Conservation (phyloP, 92 coral and sea anemone species). For the Isaurus tuberculatus region DNA sequence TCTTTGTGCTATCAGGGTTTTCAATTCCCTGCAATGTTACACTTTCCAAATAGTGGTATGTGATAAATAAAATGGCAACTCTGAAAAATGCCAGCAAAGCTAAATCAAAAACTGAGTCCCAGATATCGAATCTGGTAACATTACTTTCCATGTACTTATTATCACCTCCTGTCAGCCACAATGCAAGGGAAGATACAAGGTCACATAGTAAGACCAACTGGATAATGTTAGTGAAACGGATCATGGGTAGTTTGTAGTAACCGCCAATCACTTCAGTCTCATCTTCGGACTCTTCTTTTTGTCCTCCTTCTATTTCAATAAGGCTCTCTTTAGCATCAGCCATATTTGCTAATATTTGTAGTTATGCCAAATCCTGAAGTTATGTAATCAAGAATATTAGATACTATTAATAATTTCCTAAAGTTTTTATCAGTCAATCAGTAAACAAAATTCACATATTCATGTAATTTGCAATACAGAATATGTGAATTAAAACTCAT, state of each 20-base stretch:
- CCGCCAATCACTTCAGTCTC: constrained; percentile 7
- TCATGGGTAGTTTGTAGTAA: constrained; percentile 72
- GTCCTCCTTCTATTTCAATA: background rate
- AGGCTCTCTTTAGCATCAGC: constrained; percentile 10
- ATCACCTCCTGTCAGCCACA: constrained; percentile 91
- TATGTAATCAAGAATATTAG: background rate
- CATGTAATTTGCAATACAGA: too few relatives aligned
- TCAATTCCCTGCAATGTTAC: constrained; percentile 72
- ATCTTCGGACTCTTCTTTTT: constrained; percentile 35
- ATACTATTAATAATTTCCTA: background rate
- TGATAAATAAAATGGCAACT: constrained; percentile 66
- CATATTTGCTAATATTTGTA: constrained; percentile 19
- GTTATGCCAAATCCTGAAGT: background rate
- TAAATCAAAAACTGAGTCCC: constrained; percentile 85
- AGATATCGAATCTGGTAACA: constrained; percentile 71
- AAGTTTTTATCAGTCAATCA: too few relatives aligned
- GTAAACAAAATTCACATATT: too few relatives aligned
- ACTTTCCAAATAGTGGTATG: constrained; percentile 70
- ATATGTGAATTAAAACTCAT: too few relatives aligned
- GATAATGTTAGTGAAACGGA: constrained; percentile 71
- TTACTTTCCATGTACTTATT: constrained; percentile 75
- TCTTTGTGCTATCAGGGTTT: constrained; percentile 67
- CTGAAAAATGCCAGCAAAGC: constrained; percentile 77
- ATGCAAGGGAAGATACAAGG: constrained; percentile 68
- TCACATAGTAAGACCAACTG: constrained; percentile 73